phyloP scores from a whole-genome alignment of 37 sponge, comb jelly and placozoan genomes.

The Diacarnus erythraeanus region DNA sequence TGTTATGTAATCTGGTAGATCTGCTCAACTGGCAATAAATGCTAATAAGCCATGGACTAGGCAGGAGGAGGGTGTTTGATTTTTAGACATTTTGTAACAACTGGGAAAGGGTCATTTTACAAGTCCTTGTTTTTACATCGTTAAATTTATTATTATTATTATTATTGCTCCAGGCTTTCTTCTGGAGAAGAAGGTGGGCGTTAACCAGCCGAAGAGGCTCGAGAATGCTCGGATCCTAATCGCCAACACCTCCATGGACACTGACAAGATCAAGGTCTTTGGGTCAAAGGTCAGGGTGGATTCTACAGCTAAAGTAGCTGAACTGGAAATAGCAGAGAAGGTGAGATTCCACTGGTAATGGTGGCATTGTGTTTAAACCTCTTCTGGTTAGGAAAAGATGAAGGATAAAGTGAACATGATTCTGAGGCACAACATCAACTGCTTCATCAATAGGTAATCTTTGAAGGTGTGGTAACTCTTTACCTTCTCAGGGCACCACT shows the following conservation, averaged over 20 bases:
- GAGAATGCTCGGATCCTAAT: slow-evolving; percentile 93
- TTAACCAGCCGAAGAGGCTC: slow-evolving; percentile 96
- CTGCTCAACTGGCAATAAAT: too few species aligned
- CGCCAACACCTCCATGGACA: slow-evolving; percentile 99
- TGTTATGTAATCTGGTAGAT: too few species aligned
- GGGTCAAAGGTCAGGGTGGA: slow-evolving; percentile 75
- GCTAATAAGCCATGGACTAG: too few species aligned
- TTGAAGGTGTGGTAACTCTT: too few species aligned
- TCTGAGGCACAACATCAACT: slow-evolving; percentile 92
- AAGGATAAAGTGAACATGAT: slow-evolving; percentile 95
- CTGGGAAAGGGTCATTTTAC: too few species aligned
- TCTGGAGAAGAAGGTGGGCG: slow-evolving; percentile 96
- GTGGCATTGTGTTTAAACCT: not conserved
- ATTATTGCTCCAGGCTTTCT: slow-evolving; percentile 77
- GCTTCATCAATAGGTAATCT: slow-evolving; percentile 95
- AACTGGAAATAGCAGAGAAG: slow-evolving; percentile 94
- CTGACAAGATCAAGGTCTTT: slow-evolving; percentile 96
- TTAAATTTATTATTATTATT: too few species aligned
- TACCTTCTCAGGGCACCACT: too few species aligned
- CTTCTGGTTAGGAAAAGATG: slow-evolving; percentile 88
- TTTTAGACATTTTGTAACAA: too few species aligned
- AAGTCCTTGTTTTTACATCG: too few species aligned
- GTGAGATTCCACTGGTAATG: slow-evolving; percentile 13
- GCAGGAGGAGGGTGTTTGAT: too few species aligned
- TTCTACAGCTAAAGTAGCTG: slow-evolving; percentile 94